These are phyloP conservation scores for Melanostoma scalare DNA, from an alignment of 2,888 invertebrate species.

Conservation along the genomic window DNA sequence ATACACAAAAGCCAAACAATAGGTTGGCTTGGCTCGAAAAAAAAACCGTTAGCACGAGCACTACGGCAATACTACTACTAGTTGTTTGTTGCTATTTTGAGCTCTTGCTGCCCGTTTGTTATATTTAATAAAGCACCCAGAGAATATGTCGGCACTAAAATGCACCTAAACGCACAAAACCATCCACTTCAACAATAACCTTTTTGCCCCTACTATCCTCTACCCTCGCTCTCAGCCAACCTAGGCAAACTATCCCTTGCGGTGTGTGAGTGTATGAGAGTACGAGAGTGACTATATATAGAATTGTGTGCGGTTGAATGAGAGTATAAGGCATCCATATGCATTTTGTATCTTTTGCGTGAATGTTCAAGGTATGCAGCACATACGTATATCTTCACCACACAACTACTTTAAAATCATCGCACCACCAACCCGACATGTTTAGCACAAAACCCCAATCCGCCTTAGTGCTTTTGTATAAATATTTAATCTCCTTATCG, in stretches of 20 bases:
- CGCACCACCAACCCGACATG: not conserved
- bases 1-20: slow-evolving; percentile 45
- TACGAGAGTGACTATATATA: slow-evolving; percentile 5
- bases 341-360: slow-evolving; percentile 39
- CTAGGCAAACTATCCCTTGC: slow-evolving; percentile 24
- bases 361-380: slow-evolving; percentile 29
- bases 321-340: slow-evolving; percentile 13
- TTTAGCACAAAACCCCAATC: not conserved
- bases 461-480: slow-evolving; percentile 49
- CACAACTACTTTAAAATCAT: slow-evolving; percentile 30
- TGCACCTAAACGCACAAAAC: slow-evolving; percentile 69
- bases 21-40: slow-evolving; percentile 7
- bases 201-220: slow-evolving; percentile 16
- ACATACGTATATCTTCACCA: slow-evolving; percentile 9
- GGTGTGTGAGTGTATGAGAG: slow-evolving; percentile 7
- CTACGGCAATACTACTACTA: slow-evolving; percentile 24
- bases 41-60: slow-evolving; percentile 16
- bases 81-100: slow-evolving; percentile 31
- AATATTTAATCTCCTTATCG: slow-evolving; percentile 66
- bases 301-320: slow-evolving; percentile 33
- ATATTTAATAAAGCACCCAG: slow-evolving; percentile 61
- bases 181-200: slow-evolving; percentile 44
- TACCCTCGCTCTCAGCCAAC: slow-evolving; percentile 27
- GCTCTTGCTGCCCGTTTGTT: slow-evolving; percentile 47
- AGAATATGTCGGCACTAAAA: slow-evolving; percentile 66